Percentiles rank a stretch among this genome's conserved stretches.
Conservation (phyloP, 1,140 invertebrate species). For the Procambarus clarkii region DNA sequence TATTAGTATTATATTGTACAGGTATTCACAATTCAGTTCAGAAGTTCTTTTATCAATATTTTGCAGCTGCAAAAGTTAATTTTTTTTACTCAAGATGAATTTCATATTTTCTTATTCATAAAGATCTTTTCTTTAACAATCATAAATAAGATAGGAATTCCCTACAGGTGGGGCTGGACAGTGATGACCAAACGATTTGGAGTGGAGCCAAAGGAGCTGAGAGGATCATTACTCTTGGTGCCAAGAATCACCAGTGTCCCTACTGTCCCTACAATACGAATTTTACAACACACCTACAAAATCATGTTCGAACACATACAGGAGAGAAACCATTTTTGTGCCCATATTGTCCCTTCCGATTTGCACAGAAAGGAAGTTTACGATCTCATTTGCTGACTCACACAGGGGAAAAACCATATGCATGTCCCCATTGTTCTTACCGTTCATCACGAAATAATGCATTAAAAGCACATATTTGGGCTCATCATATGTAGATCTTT, state of each 20-base stretch:
- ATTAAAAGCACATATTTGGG: constrained; percentile 49
- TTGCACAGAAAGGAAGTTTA: constrained; percentile 46
- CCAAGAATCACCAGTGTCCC: constrained; percentile 34
- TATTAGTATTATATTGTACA: no score
- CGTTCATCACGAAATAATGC: constrained; percentile 25
- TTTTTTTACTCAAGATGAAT: no score
- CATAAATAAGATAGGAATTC: constrained; percentile 45
- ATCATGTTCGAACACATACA: constrained; percentile 51
- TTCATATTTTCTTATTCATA: no score
- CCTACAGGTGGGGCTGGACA: constrained; percentile 52
- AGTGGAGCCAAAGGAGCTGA: constrained; percentile 1
- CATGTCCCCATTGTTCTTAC: constrained; percentile 30
- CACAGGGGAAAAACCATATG: constrained; percentile 42
- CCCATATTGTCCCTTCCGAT: constrained; percentile 49
- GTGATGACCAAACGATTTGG: constrained; percentile 24
- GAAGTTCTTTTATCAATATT: no score
- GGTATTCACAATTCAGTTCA: no score
- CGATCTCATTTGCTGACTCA: constrained; percentile 36
- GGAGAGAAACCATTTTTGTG: constrained; percentile 60
- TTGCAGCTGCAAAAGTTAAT: no score
- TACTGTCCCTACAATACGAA: constrained; percentile 47
- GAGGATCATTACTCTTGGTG: background rate
- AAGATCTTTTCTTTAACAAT: background rate
- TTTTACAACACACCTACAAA: constrained; percentile 41
- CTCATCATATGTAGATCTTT: constrained; percentile 21